Percentiles rank a stretch among this genome's conserved stretches.
phyloP scores from a whole-genome alignment of 2,113 vertebrate species.

The cattle (Bos taurus) region DNA sequence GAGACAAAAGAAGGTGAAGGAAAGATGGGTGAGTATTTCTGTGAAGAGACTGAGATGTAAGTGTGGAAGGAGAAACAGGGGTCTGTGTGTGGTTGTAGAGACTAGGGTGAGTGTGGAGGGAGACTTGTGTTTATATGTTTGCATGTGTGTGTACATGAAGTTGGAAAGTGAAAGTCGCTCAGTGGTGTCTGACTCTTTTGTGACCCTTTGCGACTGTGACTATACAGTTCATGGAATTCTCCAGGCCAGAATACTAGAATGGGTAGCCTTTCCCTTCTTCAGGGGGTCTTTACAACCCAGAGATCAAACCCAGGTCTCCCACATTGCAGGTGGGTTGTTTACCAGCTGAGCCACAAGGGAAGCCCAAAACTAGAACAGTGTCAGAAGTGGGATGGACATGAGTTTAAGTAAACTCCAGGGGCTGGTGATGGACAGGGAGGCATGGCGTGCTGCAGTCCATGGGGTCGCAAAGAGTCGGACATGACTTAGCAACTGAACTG shows the following conservation, averaged over 20 bases:
- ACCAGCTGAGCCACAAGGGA: background rate
- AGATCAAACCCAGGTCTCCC: background rate
- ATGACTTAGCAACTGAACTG: fast-evolving
- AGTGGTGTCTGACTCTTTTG: background rate
- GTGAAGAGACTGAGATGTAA: background rate
- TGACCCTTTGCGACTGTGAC: background rate
- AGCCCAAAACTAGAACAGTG: background rate
- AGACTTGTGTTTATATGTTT: background rate
- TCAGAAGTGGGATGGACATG: background rate
- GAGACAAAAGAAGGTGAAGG: background rate
- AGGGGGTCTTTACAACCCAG: background rate
- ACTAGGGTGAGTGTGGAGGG: background rate
- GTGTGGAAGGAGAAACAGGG: background rate
- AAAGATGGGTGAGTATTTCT: background rate
- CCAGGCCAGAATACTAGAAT: background rate
- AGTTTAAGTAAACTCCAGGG: background rate
- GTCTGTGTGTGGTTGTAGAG: background rate
- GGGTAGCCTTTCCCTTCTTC: background rate
- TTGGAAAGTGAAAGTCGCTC: background rate
- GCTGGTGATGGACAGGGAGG: background rate
- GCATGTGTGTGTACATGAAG: background rate
- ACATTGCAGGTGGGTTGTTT: fast-evolving
- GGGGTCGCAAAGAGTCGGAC: fast-evolving
- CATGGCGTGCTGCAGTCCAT: background rate
- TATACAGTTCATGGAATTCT: background rate